Evolutionary conservation across 1,140 invertebrate genomes (phyloP), one percentile per base, ranked within the genome.

Genomic region (Lasioglossum baleicum): DNA sequence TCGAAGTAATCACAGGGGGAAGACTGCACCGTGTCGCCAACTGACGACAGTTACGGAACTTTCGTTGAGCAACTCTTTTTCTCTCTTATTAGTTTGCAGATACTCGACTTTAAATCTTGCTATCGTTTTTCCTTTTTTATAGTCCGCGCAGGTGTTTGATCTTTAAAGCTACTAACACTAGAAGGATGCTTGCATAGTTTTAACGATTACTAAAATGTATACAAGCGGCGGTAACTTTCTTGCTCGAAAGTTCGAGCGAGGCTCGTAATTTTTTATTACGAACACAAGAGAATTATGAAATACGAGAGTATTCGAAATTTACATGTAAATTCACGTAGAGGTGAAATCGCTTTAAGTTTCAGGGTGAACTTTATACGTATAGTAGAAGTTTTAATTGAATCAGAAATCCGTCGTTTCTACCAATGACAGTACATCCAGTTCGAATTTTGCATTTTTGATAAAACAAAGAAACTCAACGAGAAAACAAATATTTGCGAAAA

Each of bases 131-230:
- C n/a, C 8, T 8, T 6, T 58, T 58, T 58, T 48, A 56, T 17
- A 64, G 81, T 75, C 80, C 35, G 7, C 56, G 81, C 81, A 81
- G 79, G 72, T 85, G 83, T 58, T n/a, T n/a, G 56, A 31, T 31
- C 60, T 8, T 63, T 31, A 31, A 5, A 26, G 10, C n/a, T 10
- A 7, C 2, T 31, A 31, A 31, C n/a, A 22, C 0, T 10, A 8
- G 4, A 63, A 63, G 22, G 10, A 26, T 22, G 20, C 60, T 63
- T 13, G 26, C 1, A 31, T 4, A 63, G 0, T 15, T 63, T 4
- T 31, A 11, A 63, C 15, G 26, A 31, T 31, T 22, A 63, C 10
- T 63, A 31, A 31, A 58, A 58, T n/a, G 7, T 8, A n/a, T 7
- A 8, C 20, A n/a, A 35, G 56, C n/a, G 8, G n/a, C 20, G 2